A percentile compares a stretch with the other conserved stretches of the same genome.
These are phyloP conservation scores for Sinocyclocheilus rhinocerous DNA, from an alignment of 2,113 vertebrate species.

Conservation along the genomic window DNA sequence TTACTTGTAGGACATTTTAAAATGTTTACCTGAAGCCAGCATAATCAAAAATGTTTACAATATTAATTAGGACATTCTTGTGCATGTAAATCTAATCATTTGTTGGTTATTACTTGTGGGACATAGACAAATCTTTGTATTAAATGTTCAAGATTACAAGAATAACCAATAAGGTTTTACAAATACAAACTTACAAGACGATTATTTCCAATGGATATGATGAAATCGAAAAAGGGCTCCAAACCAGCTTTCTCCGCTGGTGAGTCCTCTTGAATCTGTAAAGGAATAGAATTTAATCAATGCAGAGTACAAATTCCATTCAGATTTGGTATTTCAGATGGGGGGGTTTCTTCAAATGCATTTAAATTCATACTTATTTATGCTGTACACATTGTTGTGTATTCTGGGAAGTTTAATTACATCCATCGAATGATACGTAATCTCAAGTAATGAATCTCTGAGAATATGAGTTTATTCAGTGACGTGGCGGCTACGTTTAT, in stretches of 20 bases:
- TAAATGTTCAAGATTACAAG: not conserved
- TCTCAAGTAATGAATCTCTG: not conserved
- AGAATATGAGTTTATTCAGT: not conserved
- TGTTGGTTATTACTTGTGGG: not conserved
- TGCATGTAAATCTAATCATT: not conserved
- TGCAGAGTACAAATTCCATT: not conserved
- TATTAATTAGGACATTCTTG: too few relatives aligned
- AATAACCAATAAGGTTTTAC: not conserved
- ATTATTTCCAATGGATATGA: constrained; percentile 87
- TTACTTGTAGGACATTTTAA: not conserved
- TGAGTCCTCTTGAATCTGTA: constrained; percentile 90
- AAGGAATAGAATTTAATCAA: constrained; percentile 33
- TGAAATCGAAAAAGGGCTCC: constrained; percentile 96
- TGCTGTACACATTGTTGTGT: not conserved
- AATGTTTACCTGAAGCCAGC: too few relatives aligned
- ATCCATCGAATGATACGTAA: not conserved
- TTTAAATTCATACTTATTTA: not conserved
- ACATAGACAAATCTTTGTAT: not conserved
- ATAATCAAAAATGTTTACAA: too few relatives aligned
- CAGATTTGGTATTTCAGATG: not conserved
- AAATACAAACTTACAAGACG: constrained; percentile 74
- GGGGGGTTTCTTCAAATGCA: not conserved
- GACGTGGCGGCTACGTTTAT: constrained; percentile 9
- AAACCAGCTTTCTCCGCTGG: constrained; percentile 89
- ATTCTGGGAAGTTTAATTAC: not conserved